Conservation (phyloP, 2,797 vertebrate species). For the Halcyon chelicuti region DNA sequence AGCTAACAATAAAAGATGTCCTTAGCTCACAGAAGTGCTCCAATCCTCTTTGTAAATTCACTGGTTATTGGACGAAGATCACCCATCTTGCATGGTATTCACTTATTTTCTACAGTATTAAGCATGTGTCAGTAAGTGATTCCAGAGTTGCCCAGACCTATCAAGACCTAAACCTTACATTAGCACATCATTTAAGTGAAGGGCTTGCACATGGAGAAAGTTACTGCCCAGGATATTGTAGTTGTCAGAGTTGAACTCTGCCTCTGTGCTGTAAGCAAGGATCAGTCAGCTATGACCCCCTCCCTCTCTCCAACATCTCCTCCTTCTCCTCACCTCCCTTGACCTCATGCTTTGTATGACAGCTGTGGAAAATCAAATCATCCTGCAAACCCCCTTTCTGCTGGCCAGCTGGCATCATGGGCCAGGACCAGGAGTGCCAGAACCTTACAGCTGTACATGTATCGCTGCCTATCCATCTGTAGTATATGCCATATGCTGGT, state of each 20-base stretch:
- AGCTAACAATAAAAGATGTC: neutral
- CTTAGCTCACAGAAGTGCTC: neutral
- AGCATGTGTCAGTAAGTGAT: neutral
- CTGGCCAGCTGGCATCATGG: constrained; percentile 71
- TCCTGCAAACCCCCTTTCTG: constrained; percentile 54
- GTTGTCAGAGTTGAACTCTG: neutral
- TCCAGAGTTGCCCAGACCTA: neutral
- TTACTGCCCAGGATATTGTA: neutral
- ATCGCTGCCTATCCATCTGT: constrained; percentile 65
- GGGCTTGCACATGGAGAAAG: neutral
- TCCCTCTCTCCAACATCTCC: neutral
- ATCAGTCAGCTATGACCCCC: neutral
- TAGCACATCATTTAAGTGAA: neutral
- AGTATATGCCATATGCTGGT: constrained; percentile 58
- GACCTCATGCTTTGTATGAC: constrained; percentile 30
- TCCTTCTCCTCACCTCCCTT: constrained; percentile 29
- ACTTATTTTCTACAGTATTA: neutral
- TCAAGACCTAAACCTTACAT: neutral
- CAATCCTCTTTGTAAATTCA: neutral
- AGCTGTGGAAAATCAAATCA: constrained; percentile 75
- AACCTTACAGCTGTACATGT: constrained; percentile 61
- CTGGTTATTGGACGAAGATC: neutral
- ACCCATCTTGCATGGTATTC: neutral
- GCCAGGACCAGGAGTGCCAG: constrained; percentile 47
- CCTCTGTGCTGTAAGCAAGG: neutral